Evolutionary conservation across 2,888 invertebrate genomes (phyloP).

Genomic region (Apotomis capreana): DNA sequence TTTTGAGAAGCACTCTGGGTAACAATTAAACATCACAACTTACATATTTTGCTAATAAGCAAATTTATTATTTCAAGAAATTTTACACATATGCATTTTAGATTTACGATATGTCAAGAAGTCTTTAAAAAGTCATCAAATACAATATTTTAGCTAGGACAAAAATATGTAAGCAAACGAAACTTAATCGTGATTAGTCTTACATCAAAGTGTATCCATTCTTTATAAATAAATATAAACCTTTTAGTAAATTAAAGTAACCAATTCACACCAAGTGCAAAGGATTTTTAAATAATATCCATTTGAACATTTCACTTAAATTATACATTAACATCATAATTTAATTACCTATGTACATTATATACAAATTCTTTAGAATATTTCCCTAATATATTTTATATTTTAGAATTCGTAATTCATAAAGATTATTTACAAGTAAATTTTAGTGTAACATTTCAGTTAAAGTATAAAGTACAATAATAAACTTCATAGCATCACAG

Average conservation of each 20-base stretch:
- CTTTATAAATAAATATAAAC: background rate
- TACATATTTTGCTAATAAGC: conserved; percentile 69
- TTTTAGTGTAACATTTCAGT: conserved; percentile 47
- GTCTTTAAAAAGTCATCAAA: conserved; percentile 75
- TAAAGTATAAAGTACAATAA: conserved; percentile 58
- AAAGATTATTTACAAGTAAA: conserved; percentile 46
- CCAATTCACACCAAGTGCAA: conserved; percentile 14
- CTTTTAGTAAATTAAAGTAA: background rate
- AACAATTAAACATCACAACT: conserved; percentile 19
- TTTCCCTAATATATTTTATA: conserved; percentile 45
- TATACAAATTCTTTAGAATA: conserved; percentile 54
- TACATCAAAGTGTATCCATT: background rate
- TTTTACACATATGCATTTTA: conserved; percentile 73
- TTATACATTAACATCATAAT: conserved; percentile 40
- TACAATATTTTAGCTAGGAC: conserved; percentile 46
- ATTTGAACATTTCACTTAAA: conserved; percentile 42
- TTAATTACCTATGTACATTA: conserved; percentile 48
- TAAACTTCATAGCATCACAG: conserved; percentile 79
- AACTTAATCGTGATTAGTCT: background rate
- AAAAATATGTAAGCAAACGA: background rate
- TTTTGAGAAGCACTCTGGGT: background rate
- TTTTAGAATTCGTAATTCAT: conserved; percentile 48
- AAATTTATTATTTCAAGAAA: conserved; percentile 76
- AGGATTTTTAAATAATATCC: conserved; percentile 32
- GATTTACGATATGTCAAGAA: conserved; percentile 80